A percentile compares a stretch with the other conserved stretches of the same genome.
These are phyloP conservation scores for Aphrophora alni DNA, from an alignment of 2,888 invertebrate genomes.

Conservation along the genomic window DNA sequence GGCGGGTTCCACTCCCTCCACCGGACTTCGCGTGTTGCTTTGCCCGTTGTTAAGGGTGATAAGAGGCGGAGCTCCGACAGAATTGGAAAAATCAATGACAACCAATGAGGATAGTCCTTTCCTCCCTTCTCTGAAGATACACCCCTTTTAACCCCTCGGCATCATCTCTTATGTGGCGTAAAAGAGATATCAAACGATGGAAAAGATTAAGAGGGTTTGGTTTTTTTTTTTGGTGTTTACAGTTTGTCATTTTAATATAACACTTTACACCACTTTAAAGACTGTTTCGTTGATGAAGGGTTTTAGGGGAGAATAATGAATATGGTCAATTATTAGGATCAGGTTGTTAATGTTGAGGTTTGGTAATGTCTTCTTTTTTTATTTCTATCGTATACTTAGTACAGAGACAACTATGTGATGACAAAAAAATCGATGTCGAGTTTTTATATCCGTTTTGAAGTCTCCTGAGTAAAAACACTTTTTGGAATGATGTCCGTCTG, in stretches of 20 bases:
- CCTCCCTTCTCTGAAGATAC: slow-evolving; percentile 19
- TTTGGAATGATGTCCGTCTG: no score
- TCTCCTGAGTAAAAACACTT: no score
- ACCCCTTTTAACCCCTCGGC: slow-evolving; percentile 6
- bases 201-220: not conserved
- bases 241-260: slow-evolving; percentile 15
- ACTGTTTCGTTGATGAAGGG: not conserved
- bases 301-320: not conserved
- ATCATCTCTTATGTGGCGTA: not conserved
- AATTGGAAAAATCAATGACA: slow-evolving; percentile 53
- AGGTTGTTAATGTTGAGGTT: not conserved
- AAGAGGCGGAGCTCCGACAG: slow-evolving; percentile 57
- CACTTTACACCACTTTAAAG: not conserved
- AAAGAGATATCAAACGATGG: slow-evolving; percentile 23
- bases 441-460: no score
- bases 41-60: slow-evolving; percentile 61
- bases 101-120: slow-evolving; percentile 45
- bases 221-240: slow-evolving; percentile 4
- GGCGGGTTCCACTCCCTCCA: not conserved
- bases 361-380: not conserved
- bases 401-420: no score
- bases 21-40: slow-evolving; percentile 50
- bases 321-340: not conserved
- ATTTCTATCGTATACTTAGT: no score
- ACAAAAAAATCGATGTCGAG: no score